These are phyloP conservation scores for Ctenicera cuprea DNA, from an alignment of 2,888 invertebrate genomes.

Conservation along the genomic window DNA sequence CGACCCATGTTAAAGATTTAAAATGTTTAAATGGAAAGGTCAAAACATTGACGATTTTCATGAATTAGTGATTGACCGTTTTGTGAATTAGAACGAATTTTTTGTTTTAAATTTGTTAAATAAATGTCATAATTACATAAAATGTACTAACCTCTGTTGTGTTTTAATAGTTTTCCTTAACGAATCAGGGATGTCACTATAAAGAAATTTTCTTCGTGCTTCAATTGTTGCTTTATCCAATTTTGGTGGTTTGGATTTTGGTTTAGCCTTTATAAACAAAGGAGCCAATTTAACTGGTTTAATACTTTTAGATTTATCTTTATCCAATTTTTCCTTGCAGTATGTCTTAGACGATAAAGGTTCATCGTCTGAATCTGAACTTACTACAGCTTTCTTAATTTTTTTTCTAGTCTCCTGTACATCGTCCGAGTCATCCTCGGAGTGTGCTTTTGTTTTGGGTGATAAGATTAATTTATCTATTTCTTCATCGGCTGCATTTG, in stretches of 20 bases:
- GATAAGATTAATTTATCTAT: constrained; percentile 1
- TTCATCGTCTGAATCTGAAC: constrained; percentile 20
- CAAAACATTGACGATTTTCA: too few relatives aligned
- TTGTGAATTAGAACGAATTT: too few relatives aligned
- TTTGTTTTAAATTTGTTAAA: too few relatives aligned
- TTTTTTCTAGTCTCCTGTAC: constrained; percentile 14
- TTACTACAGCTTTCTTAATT: constrained; percentile 5
- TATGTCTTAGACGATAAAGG: constrained; percentile 15
- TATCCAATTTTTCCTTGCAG: not conserved
- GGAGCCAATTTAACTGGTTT: constrained; percentile 79
- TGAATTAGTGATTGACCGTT: too few relatives aligned
- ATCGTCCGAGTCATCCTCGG: constrained; percentile 16
- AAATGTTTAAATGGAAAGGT: too few relatives aligned
- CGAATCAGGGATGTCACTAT: constrained; percentile 82
- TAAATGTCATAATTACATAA: too few relatives aligned
- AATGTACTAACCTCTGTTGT: constrained; percentile 70
- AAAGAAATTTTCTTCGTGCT: constrained; percentile 82
- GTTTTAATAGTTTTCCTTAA: constrained; percentile 76
- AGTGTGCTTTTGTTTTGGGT: not conserved
- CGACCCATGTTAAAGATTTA: too few relatives aligned
- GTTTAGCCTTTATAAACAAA: constrained; percentile 78
- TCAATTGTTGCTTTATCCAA: constrained; percentile 76
- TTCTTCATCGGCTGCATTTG: constrained; percentile 41
- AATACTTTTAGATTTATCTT: constrained; percentile 39
- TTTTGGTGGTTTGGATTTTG: constrained; percentile 71